Base-by-base conservation (phyloP, 1,140 invertebrate genomes). In the Lordiphosa collinella region DNA sequence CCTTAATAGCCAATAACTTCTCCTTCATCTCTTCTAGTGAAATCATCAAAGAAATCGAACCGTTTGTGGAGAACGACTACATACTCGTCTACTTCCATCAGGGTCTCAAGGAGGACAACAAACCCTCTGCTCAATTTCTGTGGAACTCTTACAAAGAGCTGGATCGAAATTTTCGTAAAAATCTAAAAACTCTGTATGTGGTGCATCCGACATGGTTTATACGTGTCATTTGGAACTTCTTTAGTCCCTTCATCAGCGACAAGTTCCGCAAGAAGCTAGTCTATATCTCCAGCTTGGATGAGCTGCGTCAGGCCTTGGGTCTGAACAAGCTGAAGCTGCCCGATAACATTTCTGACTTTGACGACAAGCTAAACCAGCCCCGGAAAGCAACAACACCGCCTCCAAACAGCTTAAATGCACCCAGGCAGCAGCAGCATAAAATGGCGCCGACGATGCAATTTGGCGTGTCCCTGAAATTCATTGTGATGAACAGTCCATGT, bases 91-190 rank as follows among this genome's bases (percentile, higher is more conserved):
- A 99, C 89, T 99, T 99, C 87, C 99, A 99, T 91, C 96, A 97
- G 91, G 98, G 98, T 16, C 92, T 99, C 31, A 96, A 95, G 16
- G 98, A 96, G 86, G 95, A 97, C 89, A 99, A 99, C 90, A 99
- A 99, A 89, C 98, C 98, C 0, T 94, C 97, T 5, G 90, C 99
- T 0, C 94, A 95, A 22, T 99, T 98, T 96, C 90, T 99, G 25
- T 96, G 98, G 93, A 96, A 98, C 89, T 97, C 98, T n/a, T 99
- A 99, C 88, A 96, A 95, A 90, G 96, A 97, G 32, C 97, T 99
- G 86, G 98, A 99, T 90, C 93, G 98, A 73, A 99, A 99, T 92
- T 99, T 99, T 90, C 99, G 99, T 91, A 99, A 99, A 89, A 99
- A 99, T 90, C 90, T 99, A 9, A 99, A 99, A 91, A 97, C 97